Evolutionary conservation across 2,113 vertebrate genomes (phyloP), one percentile per base, ranked within the genome.

Genomic region (Cololabis saira): DNA sequence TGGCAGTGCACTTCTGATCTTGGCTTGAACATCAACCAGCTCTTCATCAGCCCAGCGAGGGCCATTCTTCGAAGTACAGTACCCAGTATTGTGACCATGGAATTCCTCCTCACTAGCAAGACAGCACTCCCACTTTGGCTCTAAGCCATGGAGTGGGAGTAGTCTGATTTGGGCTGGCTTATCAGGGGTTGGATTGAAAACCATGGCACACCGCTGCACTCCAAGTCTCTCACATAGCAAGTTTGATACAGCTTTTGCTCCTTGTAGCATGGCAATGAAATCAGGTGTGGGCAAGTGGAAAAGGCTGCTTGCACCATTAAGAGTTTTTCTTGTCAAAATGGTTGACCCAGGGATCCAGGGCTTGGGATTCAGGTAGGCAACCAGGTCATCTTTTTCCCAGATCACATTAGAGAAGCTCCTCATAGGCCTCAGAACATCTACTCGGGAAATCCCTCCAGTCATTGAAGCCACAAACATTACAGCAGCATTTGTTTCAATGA

Each of bases 391-490:
- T 13, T 86, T 91, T 84, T 93, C 92, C 93, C 93, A 94, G 71
- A 93, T 91, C 27, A 91, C 88, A 79, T 92, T 27, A 1, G 81
- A 65, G 58, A 84, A 78, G 22, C 5, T 75, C 16, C 56, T 83
- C 10, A 82, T 54, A 2, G 93, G 92, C 60, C 82, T 85, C 4
- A 93, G 66, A 45, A 92, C 89, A 48, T 94, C 90, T 19, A 87
- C 90, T 49, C 83, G 71, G 56, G 86, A 76, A 54, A 85, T 72
- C 11, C 88, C 90, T 42, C 52, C 40, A 10, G 81, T 63, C 50
- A 91, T 54, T 18, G 93, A 93, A 7, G 83, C 93, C 47, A 93
- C 88, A 81, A 93, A 93, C 85, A 94, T 92, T 18, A 93, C 89
- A 2, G 71, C 89, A 63, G 91, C 85, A 65, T 93, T 93, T 18